phyloP scores from a whole-genome alignment of 2,888 invertebrate genomes.

The Beris chalybata region DNA sequence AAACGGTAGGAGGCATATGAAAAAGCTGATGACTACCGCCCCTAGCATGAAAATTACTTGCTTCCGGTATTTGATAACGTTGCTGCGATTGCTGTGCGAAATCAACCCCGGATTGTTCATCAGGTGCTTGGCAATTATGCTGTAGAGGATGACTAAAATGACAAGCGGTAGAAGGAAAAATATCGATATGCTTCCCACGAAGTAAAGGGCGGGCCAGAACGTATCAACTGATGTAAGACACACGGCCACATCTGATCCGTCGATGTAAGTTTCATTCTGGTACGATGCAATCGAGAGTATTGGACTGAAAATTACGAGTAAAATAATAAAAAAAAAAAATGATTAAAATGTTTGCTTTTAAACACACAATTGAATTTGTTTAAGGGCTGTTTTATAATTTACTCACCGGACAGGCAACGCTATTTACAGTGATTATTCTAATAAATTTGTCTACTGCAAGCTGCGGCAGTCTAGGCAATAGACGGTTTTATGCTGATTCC shows the following conservation, averaged over 20 bases:
- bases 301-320: slow-evolving; percentile 69
- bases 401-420: no score
- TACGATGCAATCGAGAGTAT: slow-evolving; percentile 77
- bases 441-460: no score
- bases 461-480: no score
- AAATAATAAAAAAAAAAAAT: not conserved
- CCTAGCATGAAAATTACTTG: slow-evolving; percentile 87
- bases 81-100: slow-evolving; percentile 42
- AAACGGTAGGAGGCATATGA: slow-evolving; percentile 85
- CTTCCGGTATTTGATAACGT: slow-evolving; percentile 65
- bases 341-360: no score
- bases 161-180: slow-evolving; percentile 82
- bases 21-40: slow-evolving; percentile 84
- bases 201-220: slow-evolving; percentile 76
- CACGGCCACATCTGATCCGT: slow-evolving; percentile 70
- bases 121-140: slow-evolving; percentile 80
- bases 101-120: slow-evolving; percentile 76
- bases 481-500: no score
- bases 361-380: no score
- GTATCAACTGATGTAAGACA: slow-evolving; percentile 80
- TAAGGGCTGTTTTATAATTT: no score
- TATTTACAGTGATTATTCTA: no score
- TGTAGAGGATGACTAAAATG: slow-evolving; percentile 77
- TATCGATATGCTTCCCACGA: slow-evolving; percentile 74
- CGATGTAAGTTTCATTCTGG: slow-evolving; percentile 67